Evolutionary conservation across 2,888 invertebrate genomes (phyloP).

Genomic region (Vanessa cardui): DNA sequence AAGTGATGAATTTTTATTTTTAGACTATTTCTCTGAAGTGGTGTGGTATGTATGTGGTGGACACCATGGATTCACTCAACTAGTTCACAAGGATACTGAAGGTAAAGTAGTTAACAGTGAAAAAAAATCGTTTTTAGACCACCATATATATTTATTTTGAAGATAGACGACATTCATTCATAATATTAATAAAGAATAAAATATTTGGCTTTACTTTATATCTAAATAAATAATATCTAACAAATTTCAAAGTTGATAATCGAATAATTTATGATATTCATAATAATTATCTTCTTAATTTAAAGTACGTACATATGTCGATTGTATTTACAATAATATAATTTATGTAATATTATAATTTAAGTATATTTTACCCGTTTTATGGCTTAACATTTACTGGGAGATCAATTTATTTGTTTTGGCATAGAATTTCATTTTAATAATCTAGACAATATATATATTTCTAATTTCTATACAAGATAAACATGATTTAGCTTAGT

Average conservation of each 20-base stretch:
- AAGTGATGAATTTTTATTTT: background rate
- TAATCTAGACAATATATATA: background rate
- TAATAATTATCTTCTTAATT: slow-evolving; percentile 2
- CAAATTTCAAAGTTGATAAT: background rate
- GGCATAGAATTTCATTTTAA: slow-evolving; percentile 9
- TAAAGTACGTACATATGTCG: background rate
- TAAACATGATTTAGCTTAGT: no score
- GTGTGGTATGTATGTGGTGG: no score
- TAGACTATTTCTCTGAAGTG: no score
- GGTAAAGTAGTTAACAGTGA: no score
- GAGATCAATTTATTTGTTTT: slow-evolving; percentile 21
- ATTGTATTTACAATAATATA: slow-evolving; percentile 1
- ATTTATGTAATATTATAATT: background rate
- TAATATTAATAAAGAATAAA: slow-evolving; percentile 19
- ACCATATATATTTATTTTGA: slow-evolving; percentile 20
- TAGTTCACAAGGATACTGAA: no score
- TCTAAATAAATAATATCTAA: slow-evolving; percentile 16
- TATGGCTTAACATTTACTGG: slow-evolving; percentile 10
- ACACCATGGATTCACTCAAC: no score
- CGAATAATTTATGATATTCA: background rate
- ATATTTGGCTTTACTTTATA: slow-evolving; percentile 28
- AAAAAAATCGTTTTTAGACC: slow-evolving; percentile 14
- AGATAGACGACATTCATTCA: slow-evolving; percentile 15
- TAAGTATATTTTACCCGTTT: slow-evolving; percentile 1
- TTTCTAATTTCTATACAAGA: no score